Evolutionary conservation across 2,888 invertebrate genomes (phyloP).

Genomic region (Malthinus flaveolus): DNA sequence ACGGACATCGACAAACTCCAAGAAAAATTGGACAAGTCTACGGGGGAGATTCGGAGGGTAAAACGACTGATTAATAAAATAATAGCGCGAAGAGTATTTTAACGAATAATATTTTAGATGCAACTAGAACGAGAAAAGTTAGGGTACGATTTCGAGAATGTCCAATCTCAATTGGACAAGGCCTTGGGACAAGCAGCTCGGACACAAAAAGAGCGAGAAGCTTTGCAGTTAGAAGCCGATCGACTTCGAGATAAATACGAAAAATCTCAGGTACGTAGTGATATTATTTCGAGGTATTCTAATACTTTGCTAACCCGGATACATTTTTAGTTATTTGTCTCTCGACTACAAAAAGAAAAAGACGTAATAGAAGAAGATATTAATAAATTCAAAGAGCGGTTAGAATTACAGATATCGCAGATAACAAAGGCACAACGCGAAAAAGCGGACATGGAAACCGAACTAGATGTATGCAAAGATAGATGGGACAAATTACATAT

Average conservation of each 20-base stretch:
- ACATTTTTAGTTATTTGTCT: conserved; percentile 65
- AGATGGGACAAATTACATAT: conserved; percentile 86
- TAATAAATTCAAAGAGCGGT: conserved; percentile 78
- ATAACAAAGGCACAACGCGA: conserved; percentile 83
- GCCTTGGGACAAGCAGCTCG: conserved; percentile 83
- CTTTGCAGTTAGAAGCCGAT: conserved; percentile 81
- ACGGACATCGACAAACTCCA: conserved; percentile 88
- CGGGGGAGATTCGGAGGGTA: conserved; percentile 81
- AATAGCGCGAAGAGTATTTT: neutral
- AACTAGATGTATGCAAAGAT: conserved; percentile 84
- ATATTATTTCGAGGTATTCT: neutral
- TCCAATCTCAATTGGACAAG: conserved; percentile 90
- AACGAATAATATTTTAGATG: conserved; percentile 57
- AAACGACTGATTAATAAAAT: conserved; percentile 41
- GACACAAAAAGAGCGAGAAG: conserved; percentile 88
- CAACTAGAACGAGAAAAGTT: conserved; percentile 91
- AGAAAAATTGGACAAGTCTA: conserved; percentile 82
- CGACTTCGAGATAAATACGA: conserved; percentile 87
- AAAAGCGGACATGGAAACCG: conserved; percentile 80
- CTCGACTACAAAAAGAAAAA: conserved; percentile 85
- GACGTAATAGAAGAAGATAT: conserved; percentile 81
- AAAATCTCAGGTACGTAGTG: conserved; percentile 74
- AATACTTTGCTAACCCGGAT: no score
- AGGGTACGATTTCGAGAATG: conserved; percentile 86
- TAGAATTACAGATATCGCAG: conserved; percentile 80